Evolutionary conservation across 2,113 vertebrate species (phyloP).

Genomic region (Ciconia boyciana): DNA sequence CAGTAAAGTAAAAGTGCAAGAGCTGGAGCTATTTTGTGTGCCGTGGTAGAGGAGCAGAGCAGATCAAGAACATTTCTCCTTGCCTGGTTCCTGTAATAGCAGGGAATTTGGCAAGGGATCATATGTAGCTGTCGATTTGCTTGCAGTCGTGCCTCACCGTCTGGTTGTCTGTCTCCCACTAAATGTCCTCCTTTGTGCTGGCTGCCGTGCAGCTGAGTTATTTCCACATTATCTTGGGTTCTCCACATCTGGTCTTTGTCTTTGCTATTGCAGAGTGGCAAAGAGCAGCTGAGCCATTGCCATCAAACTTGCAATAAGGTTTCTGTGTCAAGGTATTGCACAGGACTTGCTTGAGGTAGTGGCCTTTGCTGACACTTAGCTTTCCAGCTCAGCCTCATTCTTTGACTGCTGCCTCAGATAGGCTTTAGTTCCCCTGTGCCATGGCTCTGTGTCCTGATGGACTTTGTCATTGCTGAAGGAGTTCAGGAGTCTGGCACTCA

Average conservation of each 20-base stretch:
- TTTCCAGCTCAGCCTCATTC: neutral
- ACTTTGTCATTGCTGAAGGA: neutral
- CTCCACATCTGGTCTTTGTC: neutral
- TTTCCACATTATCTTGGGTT: neutral
- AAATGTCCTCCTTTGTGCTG: neutral
- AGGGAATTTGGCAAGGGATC: neutral
- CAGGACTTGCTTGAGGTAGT: neutral
- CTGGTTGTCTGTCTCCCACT: neutral
- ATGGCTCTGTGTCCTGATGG: neutral
- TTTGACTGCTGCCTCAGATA: neutral
- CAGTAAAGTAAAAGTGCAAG: neutral
- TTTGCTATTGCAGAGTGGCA: neutral
- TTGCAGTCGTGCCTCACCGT: neutral
- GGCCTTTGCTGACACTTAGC: neutral
- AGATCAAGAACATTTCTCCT: neutral
- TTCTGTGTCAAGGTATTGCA: neutral
- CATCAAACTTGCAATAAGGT: neutral
- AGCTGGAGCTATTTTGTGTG: neutral
- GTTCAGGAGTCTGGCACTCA: neutral
- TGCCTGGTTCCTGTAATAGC: neutral
- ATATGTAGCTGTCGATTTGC: neutral
- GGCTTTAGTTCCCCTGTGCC: neutral
- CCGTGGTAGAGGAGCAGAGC: neutral
- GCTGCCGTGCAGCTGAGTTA: neutral
- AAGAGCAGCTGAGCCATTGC: neutral